Evolutionary conservation across 2,888 invertebrate species (phyloP), one percentile per base, ranked within the genome.

Genomic region (Zootermopsis nevadensis): DNA sequence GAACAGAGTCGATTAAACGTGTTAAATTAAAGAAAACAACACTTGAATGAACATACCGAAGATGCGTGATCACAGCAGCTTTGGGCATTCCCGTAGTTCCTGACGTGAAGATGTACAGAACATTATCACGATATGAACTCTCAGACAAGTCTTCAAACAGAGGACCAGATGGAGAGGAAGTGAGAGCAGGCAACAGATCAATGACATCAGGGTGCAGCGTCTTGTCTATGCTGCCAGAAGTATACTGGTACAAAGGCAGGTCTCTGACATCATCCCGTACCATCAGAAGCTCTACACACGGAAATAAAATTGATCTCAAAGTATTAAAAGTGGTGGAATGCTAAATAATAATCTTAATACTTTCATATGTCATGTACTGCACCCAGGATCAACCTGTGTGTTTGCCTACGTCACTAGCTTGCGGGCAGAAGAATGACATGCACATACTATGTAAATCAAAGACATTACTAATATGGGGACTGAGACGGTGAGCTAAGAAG

Each of bases 1-100:
- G n/a, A n/a, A n/a, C n/a, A n/a, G n/a, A n/a, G n/a, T n/a, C n/a
- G n/a, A n/a, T n/a, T n/a, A n/a, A n/a, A n/a, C n/a, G n/a, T n/a
- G n/a, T n/a, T n/a, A n/a, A n/a, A n/a, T n/a, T n/a, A n/a, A n/a
- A n/a, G n/a, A n/a, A 27, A 69, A 22, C 7, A 0, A 4, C 30
- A 22, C 8, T 69, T 10, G 12, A 35, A 10, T 53, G 8, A 38
- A 60, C 74, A 86, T 86, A 93, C 92, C 94, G 92, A 77, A 95
- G 93, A 89, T 99, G 95, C 53, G 95, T 97, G 87, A 99, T 95
- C 81, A 98, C 95, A 38, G 99, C 99, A 53, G 99, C 98, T 88
- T 99, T 99, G 0, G 99, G 99, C 90, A 98, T 91, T 15, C 99
- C 99, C 0, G 99, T 99, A 8, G 98, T 98, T 8, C 98, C 98